Evolutionary conservation across 2,113 vertebrate species (phyloP).

Genomic region (Festucalex cinctus): DNA sequence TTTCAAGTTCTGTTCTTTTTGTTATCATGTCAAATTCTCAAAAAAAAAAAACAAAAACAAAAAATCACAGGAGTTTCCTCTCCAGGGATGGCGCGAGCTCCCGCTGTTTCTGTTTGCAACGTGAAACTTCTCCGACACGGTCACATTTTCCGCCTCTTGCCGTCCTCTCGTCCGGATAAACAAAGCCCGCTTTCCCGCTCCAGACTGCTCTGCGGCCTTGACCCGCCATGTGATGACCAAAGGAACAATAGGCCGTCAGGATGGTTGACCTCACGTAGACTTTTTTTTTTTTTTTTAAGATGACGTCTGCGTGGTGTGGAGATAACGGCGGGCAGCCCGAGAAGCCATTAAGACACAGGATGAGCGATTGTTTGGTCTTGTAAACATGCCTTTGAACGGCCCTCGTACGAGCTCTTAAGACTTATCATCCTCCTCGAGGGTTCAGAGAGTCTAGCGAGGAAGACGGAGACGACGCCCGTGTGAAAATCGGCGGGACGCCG

Average conservation of each 20-base stretch:
- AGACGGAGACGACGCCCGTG: conserved; percentile 25
- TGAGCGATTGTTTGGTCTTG: background rate
- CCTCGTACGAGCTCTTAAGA: conserved; percentile 7
- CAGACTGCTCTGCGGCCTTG: background rate
- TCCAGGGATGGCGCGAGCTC: background rate
- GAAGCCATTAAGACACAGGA: background rate
- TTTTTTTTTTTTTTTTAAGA: background rate
- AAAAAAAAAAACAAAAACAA: too few relatives aligned
- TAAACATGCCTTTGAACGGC: background rate
- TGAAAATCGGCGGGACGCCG: conserved; percentile 36
- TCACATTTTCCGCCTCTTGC: background rate
- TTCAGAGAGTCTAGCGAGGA: background rate
- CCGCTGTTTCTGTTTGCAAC: background rate
- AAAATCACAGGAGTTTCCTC: background rate
- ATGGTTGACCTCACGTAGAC: background rate
- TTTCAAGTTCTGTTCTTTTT: too few relatives aligned
- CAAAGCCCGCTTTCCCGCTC: background rate
- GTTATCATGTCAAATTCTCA: too few relatives aligned
- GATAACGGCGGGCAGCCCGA: background rate
- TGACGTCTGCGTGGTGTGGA: background rate
- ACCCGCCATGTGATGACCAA: background rate
- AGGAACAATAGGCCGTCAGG: background rate
- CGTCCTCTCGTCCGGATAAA: background rate
- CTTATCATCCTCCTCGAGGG: conserved; percentile 31
- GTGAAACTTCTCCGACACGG: background rate